These are phyloP conservation scores for Rousettus madagascariensis DNA, from an alignment of 2,797 vertebrate genomes.

Conservation along the genomic window DNA sequence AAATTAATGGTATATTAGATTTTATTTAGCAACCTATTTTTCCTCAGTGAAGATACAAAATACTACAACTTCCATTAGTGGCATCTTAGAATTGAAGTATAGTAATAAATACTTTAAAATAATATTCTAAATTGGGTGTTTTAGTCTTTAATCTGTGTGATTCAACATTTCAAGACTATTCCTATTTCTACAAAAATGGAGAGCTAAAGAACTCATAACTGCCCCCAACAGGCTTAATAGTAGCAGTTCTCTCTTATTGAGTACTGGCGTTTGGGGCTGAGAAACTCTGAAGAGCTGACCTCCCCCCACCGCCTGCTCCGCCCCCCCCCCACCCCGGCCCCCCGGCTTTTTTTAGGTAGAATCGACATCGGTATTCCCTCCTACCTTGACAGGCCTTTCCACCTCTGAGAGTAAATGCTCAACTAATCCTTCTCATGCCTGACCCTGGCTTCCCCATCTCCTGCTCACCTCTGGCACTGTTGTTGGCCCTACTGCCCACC, in stretches of 20 bases:
- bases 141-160: background rate
- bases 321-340: too few relatives aligned
- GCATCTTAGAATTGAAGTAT: background rate
- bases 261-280: background rate
- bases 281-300: background rate
- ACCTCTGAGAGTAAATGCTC: background rate
- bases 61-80: background rate
- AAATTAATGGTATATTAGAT: background rate
- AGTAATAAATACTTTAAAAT: background rate
- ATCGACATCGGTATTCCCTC: background rate
- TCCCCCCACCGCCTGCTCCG: too few relatives aligned
- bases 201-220: background rate
- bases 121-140: constrained; percentile 10
- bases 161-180: constrained; percentile 15
- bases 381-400: background rate
- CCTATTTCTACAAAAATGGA: constrained; percentile 24
- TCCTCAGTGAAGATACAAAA: background rate
- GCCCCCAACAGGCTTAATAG: background rate
- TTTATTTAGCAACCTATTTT: constrained; percentile 6
- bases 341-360: background rate
- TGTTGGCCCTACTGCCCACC: background rate
- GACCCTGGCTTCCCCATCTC: background rate
- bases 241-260: background rate
- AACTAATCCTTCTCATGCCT: background rate
- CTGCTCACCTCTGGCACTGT: background rate